phyloP scores from a whole-genome alignment of 1,140 invertebrate species.

The Drosophila melanogaster region Release_6_plus_ISO1_MT NT_033777.3:10280001-10280500 shows the following conservation, averaged over 20 bases:
- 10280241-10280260: background rate
- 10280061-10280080: background rate
- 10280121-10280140: conserved; percentile 24
- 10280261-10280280: conserved; percentile 5
- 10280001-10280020: conserved; percentile 12
- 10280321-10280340: background rate
- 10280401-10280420: too few species aligned
- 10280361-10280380: too few species aligned
- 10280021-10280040: conserved; percentile 29
- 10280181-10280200: conserved; percentile 29
- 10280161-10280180: conserved; percentile 56
- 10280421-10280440: too few species aligned
- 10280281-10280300: conserved; percentile 10
- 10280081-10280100: conserved; percentile 25
- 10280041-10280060: conserved; percentile 35
- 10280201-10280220: conserved; percentile 2
- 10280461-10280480: conserved; percentile 18
- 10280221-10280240: conserved; percentile 27
- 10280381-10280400: too few species aligned
- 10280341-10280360: conserved; percentile 1
- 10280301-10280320: conserved; percentile 9
- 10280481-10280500: conserved; percentile 21
- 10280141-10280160: conserved; percentile 36
- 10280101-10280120: conserved; percentile 33
- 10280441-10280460: background rate